Evolutionary conservation across 2,888 invertebrate genomes (phyloP), one percentile per base, ranked within the genome.

Genomic region (Erebia ligea): DNA sequence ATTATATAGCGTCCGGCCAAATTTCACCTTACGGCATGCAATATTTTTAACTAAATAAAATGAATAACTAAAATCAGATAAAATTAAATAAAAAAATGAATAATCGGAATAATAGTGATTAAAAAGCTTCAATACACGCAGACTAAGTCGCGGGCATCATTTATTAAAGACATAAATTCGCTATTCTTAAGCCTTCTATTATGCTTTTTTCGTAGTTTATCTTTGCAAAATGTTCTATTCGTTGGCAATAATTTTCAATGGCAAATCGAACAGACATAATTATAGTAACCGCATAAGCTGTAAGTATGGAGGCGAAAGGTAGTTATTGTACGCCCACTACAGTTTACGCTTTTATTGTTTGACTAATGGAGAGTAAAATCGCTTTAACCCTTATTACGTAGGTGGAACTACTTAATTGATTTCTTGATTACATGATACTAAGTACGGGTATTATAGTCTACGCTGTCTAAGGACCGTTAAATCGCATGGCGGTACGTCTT

Each of bases 251-350:
- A 21, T 61, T 19, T 19, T 42, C 42, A 25, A n/a, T 13, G 40
- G 19, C 25, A 56, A 52, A 17, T 8, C 65, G 54, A 15, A 5
- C 66, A 42, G 52, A 10, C 76, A 77, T 80, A 84, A 82, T 82
- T 81, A 80, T 78, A 71, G 70, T 21, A n/a, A 19, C 66, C 42
- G 15, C 45, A n/a, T 21, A 48, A 25, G 15, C 40, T 57, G 67
- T 61, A 59, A 52, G 52, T 61, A 59, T 61, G 52, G 59, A 67
- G 45, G 67, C 40, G n/a, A 67, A 52, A 67, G 67, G 67, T 59
- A 72, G 45, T 67, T 67, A 63, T 63, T 40, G 58, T 69, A 67
- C 69, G 72, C 63, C 69, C 59, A 69, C 67, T 54, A 69, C 54
- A 64, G 58, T 54, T 72, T 64, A 69, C 63, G 48, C 58, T 63